A percentile compares a stretch with the other conserved stretches of the same genome.
phyloP scores from a whole-genome alignment of 2,113 vertebrate species.

The Mormyrus iriodes region DNA sequence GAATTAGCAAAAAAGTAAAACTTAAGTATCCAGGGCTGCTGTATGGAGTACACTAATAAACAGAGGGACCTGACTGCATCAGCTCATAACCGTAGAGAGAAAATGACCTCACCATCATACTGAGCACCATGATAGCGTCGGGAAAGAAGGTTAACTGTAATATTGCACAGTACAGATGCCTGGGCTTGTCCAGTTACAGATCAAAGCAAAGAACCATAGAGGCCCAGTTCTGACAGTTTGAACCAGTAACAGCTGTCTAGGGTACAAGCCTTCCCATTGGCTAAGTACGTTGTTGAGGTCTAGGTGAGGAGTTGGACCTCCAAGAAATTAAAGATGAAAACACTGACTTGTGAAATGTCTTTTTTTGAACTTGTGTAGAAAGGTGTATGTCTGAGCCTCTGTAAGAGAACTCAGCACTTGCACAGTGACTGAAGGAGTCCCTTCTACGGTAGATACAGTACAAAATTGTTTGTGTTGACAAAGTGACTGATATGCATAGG shows the following conservation, averaged over 20 bases:
- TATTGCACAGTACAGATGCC: not conserved
- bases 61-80: not conserved
- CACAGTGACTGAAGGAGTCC: slow-evolving; percentile 7
- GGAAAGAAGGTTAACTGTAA: not conserved
- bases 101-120: not conserved
- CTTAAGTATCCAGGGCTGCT: not conserved
- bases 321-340: not conserved
- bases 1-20: not conserved
- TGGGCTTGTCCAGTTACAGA: not conserved
- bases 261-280: not conserved
- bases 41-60: not conserved
- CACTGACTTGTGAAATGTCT: not conserved
- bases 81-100: not conserved
- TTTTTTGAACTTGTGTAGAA: not conserved
- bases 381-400: not conserved
- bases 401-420: not conserved
- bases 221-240: not conserved
- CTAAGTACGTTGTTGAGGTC: not conserved
- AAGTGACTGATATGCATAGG: not conserved
- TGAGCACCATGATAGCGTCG: not conserved
- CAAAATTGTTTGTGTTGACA: not conserved
- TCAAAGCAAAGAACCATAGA: not conserved
- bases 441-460: not conserved
- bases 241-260: not conserved
- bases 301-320: not conserved